Conservation (phyloP, 2,888 invertebrate genomes). For the Dendrolimus houi region DNA sequence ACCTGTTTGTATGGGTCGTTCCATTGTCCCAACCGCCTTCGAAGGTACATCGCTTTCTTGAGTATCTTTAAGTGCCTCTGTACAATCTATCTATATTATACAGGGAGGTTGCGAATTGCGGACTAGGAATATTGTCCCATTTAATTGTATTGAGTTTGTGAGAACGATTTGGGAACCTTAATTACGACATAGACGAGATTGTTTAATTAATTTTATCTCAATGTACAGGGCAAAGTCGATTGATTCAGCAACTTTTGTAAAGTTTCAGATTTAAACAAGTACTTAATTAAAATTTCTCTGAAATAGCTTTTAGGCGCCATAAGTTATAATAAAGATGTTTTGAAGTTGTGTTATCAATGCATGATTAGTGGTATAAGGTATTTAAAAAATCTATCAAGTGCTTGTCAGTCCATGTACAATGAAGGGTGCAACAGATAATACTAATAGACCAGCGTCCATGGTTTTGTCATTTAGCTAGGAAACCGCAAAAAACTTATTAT, state of each 20-base stretch:
- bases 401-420: too few species aligned
- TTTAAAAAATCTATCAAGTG: too few species aligned
- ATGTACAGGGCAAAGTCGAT: not conserved
- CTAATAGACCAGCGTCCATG: too few species aligned
- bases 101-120: conserved; percentile 5
- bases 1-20: conserved; percentile 26
- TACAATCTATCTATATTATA: conserved; percentile 11
- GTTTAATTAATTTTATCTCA: not conserved
- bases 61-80: conserved; percentile 7
- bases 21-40: conserved; percentile 28
- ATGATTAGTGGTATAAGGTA: too few species aligned
- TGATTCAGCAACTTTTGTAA: not conserved
- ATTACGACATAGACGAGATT: not conserved
- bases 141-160: conserved; percentile 6
- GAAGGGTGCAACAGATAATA: too few species aligned
- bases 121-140: conserved; percentile 12
- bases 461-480: too few species aligned
- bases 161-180: not conserved
- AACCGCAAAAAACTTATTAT: too few species aligned
- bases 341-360: too few species aligned
- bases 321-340: too few species aligned
- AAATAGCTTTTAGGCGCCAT: not conserved
- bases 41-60: conserved; percentile 12
- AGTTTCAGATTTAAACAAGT: not conserved
- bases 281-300: not conserved